Evolutionary conservation across 2,113 vertebrate species (phyloP).

Genomic region (Pelvicachromis taeniatus): DNA sequence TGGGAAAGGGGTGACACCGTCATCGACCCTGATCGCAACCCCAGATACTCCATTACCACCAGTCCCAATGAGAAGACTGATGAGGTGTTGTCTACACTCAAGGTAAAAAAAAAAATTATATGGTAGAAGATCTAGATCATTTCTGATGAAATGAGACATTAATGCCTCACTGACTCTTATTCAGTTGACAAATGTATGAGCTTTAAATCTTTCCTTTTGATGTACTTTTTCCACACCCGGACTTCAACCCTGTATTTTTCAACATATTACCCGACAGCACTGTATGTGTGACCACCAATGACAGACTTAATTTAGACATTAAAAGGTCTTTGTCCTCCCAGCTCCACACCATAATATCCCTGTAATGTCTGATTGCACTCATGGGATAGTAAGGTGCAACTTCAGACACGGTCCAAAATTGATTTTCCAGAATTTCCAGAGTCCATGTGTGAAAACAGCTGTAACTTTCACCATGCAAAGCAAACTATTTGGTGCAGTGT

Average conservation of each 20-base stretch:
- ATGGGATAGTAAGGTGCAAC: not conserved
- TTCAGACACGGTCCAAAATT: not conserved
- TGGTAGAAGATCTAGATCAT: not conserved
- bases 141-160: slow-evolving; percentile 14
- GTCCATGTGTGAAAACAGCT: not conserved
- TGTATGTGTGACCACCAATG: not conserved
- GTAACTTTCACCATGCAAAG: not conserved
- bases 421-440: not conserved
- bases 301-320: not conserved
- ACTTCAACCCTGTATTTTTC: not conserved
- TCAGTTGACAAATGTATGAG: not conserved
- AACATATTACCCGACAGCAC: not conserved
- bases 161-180: not conserved
- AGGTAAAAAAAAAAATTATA: slow-evolving; percentile 72
- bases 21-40: slow-evolving; percentile 92
- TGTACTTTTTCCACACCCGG: not conserved
- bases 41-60: slow-evolving; percentile 90
- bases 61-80: slow-evolving; percentile 92
- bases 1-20: slow-evolving; percentile 98
- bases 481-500: not conserved
- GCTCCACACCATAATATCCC: not conserved
- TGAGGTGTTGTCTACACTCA: slow-evolving; percentile 94
- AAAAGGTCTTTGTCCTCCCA: not conserved
- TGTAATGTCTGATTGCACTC: not conserved
- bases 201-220: not conserved